Base-by-base conservation (phyloP, 1,140 invertebrate species). In the Phenacoccus solenopsis region DNA sequence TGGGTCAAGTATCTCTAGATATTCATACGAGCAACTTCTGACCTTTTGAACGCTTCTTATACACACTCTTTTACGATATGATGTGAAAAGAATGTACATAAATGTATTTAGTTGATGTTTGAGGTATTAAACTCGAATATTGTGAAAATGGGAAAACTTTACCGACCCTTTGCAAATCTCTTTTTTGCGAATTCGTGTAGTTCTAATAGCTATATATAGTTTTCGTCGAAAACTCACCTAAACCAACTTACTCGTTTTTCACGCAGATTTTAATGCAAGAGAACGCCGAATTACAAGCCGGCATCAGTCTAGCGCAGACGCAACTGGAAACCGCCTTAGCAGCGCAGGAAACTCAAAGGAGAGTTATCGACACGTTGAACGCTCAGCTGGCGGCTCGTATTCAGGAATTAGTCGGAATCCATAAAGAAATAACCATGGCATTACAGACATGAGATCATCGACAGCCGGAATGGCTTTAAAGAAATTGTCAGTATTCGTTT, bases 351-450 rank as follows among this genome's bases (percentile, higher is more conserved):
- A 87, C 88, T 59, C 91, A 93, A 78, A 84, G 88, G 74, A 86
- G 91, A 76, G 90, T 94, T 72, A 82, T 95, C 70, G 86, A 93
- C 73, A 90, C 89, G 49, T 80, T 96, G 57, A 94, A 94, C 79
- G 82, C 87, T 71, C 88, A 93, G 80, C 80, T 96, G 72, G 89
- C 89, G 68, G 82, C 86, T 57, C 89, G 91, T 76, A 88, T 96
- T 72, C 89, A 91, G 76, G 93, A 95, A 79, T 81, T 95, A 77
- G 88, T 87, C 71, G 86, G 85, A 72, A 89, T 93, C 78, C 90
- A 93, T 80, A 85, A 87, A 79, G 90, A 93, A 84, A 87, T 93
- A 73, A 86, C 84, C 75, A 87, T 88, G 67, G 88, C 88, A 74
- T 75, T 90, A 77, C 87, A 89, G 78, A 88, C 88, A 89, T 72